A percentile compares a stretch with the other conserved stretches of the same genome.
These are phyloP conservation scores for Toxotes chatareus DNA, from an alignment of 2,113 vertebrate species.

Conservation along the genomic window DNA sequence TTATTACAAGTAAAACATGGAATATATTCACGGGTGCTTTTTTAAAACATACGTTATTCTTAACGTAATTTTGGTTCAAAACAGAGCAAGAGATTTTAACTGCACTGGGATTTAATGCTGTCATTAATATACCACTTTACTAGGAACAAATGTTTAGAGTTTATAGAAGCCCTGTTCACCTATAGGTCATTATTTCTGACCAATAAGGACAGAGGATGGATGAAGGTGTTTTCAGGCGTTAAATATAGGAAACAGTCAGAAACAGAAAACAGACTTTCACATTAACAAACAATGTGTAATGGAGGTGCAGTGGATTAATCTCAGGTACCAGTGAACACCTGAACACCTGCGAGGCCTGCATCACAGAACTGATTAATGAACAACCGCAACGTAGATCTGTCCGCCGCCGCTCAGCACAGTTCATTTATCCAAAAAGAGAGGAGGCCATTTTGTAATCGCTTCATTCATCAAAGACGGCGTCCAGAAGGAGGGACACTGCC, in stretches of 20 bases:
- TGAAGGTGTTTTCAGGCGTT: constrained; percentile 21
- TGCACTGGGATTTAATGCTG: no score
- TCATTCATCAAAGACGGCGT: constrained; percentile 68
- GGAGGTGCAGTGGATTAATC: constrained; percentile 65
- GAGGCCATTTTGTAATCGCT: constrained; percentile 71
- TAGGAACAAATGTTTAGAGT: not conserved
- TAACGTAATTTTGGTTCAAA: no score
- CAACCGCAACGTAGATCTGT: constrained; percentile 45
- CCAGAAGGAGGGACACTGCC: constrained; percentile 54
- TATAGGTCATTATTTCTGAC: not conserved
- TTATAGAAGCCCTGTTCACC: not conserved
- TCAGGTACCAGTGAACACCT: constrained; percentile 61
- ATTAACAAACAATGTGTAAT: constrained; percentile 22
- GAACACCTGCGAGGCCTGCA: constrained; percentile 65
- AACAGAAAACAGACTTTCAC: constrained; percentile 23
- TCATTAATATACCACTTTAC: no score
- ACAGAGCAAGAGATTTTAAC: no score
- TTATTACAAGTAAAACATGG: no score
- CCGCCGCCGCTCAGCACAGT: constrained; percentile 50
- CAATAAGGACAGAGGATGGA: constrained; percentile 10
- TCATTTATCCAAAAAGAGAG: constrained; percentile 66
- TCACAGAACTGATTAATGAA: constrained; percentile 62
- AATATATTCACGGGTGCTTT: no score
- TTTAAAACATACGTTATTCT: no score
- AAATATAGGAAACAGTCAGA: constrained; percentile 38